phyloP scores from a whole-genome alignment of 2,888 invertebrate species.

The Phorcus lineatus region DNA sequence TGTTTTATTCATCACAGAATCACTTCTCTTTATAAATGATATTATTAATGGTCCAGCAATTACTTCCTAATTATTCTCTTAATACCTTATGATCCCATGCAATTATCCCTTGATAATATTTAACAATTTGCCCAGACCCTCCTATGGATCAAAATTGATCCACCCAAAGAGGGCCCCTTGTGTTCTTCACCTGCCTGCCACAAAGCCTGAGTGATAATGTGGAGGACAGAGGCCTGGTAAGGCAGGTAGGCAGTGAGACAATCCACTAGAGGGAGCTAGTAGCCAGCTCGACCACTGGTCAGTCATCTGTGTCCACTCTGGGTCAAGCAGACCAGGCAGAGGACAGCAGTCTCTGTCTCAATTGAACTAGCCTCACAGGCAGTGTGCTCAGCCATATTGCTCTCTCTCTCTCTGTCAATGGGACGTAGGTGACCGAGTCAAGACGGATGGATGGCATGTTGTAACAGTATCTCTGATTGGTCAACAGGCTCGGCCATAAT shows the following conservation, averaged over 20 bases:
- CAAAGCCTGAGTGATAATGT: neutral
- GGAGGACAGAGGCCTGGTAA: neutral
- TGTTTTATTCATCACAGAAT: neutral
- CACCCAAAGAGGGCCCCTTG: neutral
- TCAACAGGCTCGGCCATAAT: slow-evolving; percentile 17
- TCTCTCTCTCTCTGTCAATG: slow-evolving; percentile 14
- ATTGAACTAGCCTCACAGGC: neutral
- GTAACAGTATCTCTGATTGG: slow-evolving; percentile 30
- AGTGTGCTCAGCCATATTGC: slow-evolving; percentile 14
- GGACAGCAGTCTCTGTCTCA: neutral
- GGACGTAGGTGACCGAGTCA: slow-evolving; percentile 24
- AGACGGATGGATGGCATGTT: slow-evolving; percentile 19
- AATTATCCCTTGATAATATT: neutral
- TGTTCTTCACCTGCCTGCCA: neutral
- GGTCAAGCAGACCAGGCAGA: neutral
- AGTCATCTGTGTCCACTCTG: slow-evolving; percentile 15
- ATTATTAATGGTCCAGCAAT: neutral
- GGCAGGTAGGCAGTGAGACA: slow-evolving; percentile 13
- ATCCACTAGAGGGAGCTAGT: neutral
- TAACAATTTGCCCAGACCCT: neutral
- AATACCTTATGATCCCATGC: neutral
- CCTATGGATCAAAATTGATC: no score
- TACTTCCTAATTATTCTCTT: neutral
- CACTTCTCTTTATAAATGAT: neutral
- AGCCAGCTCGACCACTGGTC: neutral